Evolutionary conservation across 1,140 invertebrate genomes (phyloP).

Genomic region (Philopotamus ludificatus): DNA sequence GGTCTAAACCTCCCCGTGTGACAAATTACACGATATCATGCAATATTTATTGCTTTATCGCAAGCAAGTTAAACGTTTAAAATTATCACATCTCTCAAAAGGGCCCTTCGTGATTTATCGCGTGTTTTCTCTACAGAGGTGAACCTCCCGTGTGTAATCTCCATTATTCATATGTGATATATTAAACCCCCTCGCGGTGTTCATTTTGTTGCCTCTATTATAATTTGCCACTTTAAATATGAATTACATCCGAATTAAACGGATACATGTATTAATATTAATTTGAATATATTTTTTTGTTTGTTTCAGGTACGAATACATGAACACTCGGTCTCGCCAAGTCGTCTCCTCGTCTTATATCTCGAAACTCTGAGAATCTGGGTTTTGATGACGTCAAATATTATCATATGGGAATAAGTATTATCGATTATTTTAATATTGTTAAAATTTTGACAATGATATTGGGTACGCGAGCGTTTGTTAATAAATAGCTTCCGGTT

Average conservation of each 20-base stretch:
- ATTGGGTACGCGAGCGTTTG: no score
- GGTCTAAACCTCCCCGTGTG: not conserved
- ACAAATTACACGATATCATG: slow-evolving; percentile 1
- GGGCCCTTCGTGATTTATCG: slow-evolving; percentile 27
- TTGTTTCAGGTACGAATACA: no score
- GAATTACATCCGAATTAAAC: slow-evolving; percentile 16
- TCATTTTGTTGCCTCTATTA: not conserved
- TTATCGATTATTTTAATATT: no score
- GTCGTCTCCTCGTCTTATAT: no score
- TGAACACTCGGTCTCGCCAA: no score
- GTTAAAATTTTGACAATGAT: no score
- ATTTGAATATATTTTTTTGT: no score
- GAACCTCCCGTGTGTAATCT: slow-evolving; percentile 33
- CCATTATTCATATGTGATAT: slow-evolving; percentile 38
- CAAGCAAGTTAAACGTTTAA: slow-evolving; percentile 33
- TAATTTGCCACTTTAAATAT: not conserved
- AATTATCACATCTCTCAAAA: slow-evolving; percentile 19
- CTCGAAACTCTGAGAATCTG: no score
- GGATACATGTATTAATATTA: no score
- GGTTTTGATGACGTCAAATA: no score
- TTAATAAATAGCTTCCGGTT: no score
- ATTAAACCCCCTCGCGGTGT: slow-evolving; percentile 26
- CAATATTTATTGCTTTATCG: slow-evolving; percentile 25
- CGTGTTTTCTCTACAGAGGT: slow-evolving; percentile 21
- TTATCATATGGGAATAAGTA: no score